These are phyloP conservation scores for Pseudococcus jackbeardsleyi DNA, from an alignment of 2,888 invertebrate species.

Conservation along the genomic window DNA sequence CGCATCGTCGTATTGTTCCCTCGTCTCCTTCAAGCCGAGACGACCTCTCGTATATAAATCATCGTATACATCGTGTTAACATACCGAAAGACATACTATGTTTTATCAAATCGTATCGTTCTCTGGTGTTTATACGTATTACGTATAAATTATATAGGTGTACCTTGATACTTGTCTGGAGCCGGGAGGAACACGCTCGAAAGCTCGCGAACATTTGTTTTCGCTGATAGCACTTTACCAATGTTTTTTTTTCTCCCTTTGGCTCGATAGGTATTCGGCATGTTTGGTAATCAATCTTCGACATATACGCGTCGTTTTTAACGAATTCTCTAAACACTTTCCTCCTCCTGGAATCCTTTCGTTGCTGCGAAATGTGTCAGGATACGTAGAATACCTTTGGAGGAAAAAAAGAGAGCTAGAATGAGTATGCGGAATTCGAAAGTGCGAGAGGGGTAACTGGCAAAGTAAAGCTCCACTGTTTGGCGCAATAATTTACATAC, in stretches of 20 bases:
- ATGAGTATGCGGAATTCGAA: no score
- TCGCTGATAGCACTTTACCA: background rate
- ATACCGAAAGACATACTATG: background rate
- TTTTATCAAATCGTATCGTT: background rate
- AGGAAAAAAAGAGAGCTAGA: no score
- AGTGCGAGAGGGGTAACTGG: no score
- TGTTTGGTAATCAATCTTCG: slow-evolving; percentile 10
- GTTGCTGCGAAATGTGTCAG: background rate
- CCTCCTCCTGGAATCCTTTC: background rate
- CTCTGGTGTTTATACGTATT: background rate
- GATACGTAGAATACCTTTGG: background rate
- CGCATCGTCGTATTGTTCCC: background rate
- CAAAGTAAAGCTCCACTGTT: background rate
- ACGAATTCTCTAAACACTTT: slow-evolving; percentile 9
- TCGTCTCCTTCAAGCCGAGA: background rate
- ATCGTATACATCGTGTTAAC: background rate
- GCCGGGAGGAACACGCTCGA: background rate
- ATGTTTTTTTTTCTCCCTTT: background rate
- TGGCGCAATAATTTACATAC: slow-evolving; percentile 34
- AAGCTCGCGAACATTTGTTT: background rate
- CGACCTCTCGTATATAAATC: slow-evolving; percentile 9
- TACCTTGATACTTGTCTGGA: background rate
- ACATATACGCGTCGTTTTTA: background rate
- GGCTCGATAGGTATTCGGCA: background rate
- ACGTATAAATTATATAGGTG: no score